Base-by-base conservation (phyloP, 2,113 vertebrate genomes). In the Corydoras sp. region DNA sequence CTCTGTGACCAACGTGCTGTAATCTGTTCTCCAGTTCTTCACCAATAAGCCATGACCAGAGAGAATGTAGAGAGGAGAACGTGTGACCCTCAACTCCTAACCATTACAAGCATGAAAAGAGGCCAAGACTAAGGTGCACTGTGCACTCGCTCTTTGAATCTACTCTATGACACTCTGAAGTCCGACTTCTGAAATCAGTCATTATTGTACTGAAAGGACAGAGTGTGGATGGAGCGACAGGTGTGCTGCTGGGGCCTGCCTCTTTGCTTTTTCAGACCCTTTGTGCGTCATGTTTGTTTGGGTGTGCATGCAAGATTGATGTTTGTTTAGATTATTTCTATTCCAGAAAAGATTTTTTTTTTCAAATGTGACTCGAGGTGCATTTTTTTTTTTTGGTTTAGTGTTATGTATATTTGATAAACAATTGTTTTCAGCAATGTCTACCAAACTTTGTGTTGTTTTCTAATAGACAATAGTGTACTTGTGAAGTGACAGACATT, bases 1-100 rank as follows among this genome's bases (percentile, higher is more conserved):
- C 73, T 62, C 72, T 75, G 79, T 80, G 73, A 77, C 76, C 61
- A 76, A 43, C 68, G 64, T 30, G 68, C 73, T 69, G 79, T 77
- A 77, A 75, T 77, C 79, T 73, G 63, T 77, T 80, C 75, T 74
- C 64, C 79, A 72, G 55, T 59, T 58, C 73, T 35, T 54, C 58
- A 66, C 72, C 71, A 62, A 67, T 60, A 63, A 49, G 74, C 73
- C 79, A 68, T 75, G 76, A 80, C 76, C 69, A 66, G 49, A 50
- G 12, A 54, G 53, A 61, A 64, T 71, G 13, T 29, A 56, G 69
- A 43, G 69, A 43, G 35, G 49, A 53, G 64, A 75, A 62, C 18
- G 70, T 67, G 70, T 79, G 74, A 67, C 71, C 74, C 58, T 70
- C 48, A 4, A 55, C 55, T 69, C 11, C 54, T 60, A 71, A 48